These are phyloP conservation scores for Carterocephalus palaemon DNA, from an alignment of 2,888 invertebrate species.

Conservation along the genomic window DNA sequence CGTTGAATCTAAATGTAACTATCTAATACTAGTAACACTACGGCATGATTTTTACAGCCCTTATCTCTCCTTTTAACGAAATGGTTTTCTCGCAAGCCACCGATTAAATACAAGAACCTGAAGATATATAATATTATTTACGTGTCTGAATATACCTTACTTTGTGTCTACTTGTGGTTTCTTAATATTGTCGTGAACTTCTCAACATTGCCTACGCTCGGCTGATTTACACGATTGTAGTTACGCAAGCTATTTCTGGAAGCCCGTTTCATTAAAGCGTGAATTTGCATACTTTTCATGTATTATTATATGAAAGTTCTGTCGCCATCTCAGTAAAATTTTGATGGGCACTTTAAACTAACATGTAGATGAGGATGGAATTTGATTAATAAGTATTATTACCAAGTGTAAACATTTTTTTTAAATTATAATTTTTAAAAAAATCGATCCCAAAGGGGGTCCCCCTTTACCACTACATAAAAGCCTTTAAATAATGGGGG, in stretches of 20 bases:
- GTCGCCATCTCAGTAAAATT: slow-evolving; percentile 4
- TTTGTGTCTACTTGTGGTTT: slow-evolving; percentile 7
- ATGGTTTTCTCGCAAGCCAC: too few relatives aligned
- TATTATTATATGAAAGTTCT: slow-evolving; percentile 9
- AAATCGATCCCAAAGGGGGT: too few relatives aligned
- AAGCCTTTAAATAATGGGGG: too few relatives aligned
- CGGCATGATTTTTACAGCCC: too few relatives aligned
- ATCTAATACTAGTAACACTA: too few relatives aligned
- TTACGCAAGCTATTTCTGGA: slow-evolving; percentile 14
- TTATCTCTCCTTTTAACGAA: too few relatives aligned
- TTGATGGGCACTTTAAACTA: slow-evolving; percentile 1
- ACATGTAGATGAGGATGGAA: neutral
- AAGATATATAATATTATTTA: slow-evolving; percentile 12
- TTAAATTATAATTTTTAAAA: too few relatives aligned
- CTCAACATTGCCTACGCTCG: slow-evolving; percentile 14
- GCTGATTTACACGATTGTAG: slow-evolving; percentile 17
- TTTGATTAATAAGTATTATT: neutral
- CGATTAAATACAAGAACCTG: too few relatives aligned
- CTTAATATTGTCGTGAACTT: slow-evolving; percentile 8
- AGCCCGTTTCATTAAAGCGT: slow-evolving; percentile 1
- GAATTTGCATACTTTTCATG: slow-evolving; percentile 2
- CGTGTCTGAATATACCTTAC: slow-evolving; percentile 7
- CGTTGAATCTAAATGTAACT: too few relatives aligned
- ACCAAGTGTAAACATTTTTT: too few relatives aligned
- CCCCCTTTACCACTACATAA: too few relatives aligned